These are phyloP conservation scores for Romanogobio albipinnatus DNA, from an alignment of 2,113 vertebrate genomes.

Conservation along the genomic window DNA sequence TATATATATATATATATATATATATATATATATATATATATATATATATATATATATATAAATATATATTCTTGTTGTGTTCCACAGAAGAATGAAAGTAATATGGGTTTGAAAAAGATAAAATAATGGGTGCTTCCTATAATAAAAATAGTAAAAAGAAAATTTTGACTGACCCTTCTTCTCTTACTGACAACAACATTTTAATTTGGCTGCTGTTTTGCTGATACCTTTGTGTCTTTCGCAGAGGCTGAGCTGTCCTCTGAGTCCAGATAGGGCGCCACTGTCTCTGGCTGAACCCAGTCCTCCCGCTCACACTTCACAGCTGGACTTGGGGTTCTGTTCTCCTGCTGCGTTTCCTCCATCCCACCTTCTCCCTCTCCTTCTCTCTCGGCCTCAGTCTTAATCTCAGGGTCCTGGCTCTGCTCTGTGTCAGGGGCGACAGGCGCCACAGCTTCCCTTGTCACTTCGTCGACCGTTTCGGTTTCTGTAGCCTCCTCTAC, in stretches of 20 bases:
- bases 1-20: too few relatives aligned
- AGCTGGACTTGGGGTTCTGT: conserved; percentile 70
- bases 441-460: neutral
- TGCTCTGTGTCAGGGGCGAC: neutral
- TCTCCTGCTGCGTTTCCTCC: conserved; percentile 74
- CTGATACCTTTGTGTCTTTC: conserved; percentile 88
- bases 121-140: too few relatives aligned
- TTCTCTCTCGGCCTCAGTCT: conserved; percentile 60
- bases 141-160: too few relatives aligned
- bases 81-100: too few relatives aligned
- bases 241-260: conserved; percentile 91
- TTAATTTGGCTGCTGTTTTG: neutral
- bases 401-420: conserved; percentile 53
- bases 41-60: too few relatives aligned
- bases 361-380: conserved; percentile 75
- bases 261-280: conserved; percentile 78
- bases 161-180: too few relatives aligned
- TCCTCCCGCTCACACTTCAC: conserved; percentile 78
- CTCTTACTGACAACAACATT: neutral
- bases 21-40: too few relatives aligned
- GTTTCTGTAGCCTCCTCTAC: conserved; percentile 44
- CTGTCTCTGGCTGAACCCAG: conserved; percentile 75
- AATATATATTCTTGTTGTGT: too few relatives aligned
- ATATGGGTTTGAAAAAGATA: too few relatives aligned
- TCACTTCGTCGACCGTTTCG: conserved; percentile 26